phyloP scores from a whole-genome alignment of 1,140 invertebrate genomes.

The Diachasmimorpha longicaudata region DNA sequence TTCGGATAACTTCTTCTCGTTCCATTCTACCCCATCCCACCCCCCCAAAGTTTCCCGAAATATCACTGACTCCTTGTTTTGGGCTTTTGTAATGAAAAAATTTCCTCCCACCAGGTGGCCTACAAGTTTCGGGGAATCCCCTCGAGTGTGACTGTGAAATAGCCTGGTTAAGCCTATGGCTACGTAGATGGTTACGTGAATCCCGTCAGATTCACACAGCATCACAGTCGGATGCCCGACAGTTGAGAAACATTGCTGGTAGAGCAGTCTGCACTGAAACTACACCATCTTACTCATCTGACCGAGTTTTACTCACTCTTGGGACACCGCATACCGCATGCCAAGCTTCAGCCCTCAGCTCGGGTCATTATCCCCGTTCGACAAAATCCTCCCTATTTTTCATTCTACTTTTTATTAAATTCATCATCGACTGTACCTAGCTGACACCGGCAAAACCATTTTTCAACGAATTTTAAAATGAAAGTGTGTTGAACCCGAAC shows the following conservation, averaged over 20 bases:
- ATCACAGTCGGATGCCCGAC: constrained; percentile 61
- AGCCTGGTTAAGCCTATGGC: constrained; percentile 88
- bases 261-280: constrained; percentile 59
- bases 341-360: constrained; percentile 64
- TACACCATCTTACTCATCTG: constrained; percentile 57
- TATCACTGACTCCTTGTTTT: constrained; percentile 14
- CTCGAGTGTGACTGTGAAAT: constrained; percentile 86
- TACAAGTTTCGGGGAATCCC: constrained; percentile 83
- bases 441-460: background rate
- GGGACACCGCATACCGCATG: constrained; percentile 65
- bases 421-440: constrained; percentile 25
- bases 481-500: background rate
- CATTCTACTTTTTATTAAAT: constrained; percentile 40
- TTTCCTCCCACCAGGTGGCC: constrained; percentile 70
- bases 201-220: constrained; percentile 75
- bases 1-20: too few species aligned
- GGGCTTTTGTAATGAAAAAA: background rate
- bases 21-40: too few species aligned
- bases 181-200: constrained; percentile 82
- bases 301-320: constrained; percentile 56
- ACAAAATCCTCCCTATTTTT: constrained; percentile 45
- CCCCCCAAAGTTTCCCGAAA: background rate
- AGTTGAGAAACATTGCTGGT: constrained; percentile 55
- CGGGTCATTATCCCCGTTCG: constrained; percentile 50
- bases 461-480: constrained; percentile 2